A percentile compares a stretch with the other conserved stretches of the same genome.
Conservation (phyloP, 92 coral and sea anemone genomes). For the Blastomussa wellsi region DNA sequence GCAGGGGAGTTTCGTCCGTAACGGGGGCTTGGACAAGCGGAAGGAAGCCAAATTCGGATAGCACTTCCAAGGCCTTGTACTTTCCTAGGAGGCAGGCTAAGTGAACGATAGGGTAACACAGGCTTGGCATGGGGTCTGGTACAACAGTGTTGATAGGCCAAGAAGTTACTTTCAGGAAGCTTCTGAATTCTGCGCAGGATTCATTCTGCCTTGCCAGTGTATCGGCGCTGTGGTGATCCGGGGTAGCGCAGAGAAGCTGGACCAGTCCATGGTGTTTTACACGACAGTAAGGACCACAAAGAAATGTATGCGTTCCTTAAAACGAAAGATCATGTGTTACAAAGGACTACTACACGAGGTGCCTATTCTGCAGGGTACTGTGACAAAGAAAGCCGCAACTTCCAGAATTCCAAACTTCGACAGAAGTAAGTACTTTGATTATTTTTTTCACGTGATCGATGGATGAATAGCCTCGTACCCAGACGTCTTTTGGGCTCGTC, state of each 20-base stretch:
- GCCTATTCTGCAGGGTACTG: no score
- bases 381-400: no score
- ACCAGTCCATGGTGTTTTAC: slow-evolving; percentile 30
- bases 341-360: no score
- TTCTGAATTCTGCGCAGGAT: slow-evolving; percentile 18
- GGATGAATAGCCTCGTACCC: no score
- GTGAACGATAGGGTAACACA: slow-evolving; percentile 33
- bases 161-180: neutral
- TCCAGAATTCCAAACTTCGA: no score
- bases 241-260: slow-evolving; percentile 30
- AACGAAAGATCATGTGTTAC: neutral
- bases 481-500: no score
- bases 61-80: slow-evolving; percentile 18
- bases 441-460: no score
- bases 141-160: slow-evolving; percentile 24
- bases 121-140: slow-evolving; percentile 1
- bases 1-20: slow-evolving; percentile 9
- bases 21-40: slow-evolving; percentile 10
- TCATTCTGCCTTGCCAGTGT: neutral
- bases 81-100: slow-evolving; percentile 36
- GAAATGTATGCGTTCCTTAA: slow-evolving; percentile 18
- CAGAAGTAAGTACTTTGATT: no score
- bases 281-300: slow-evolving; percentile 6
- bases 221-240: slow-evolving; percentile 3
- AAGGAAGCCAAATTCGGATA: slow-evolving; percentile 20